Conservation (phyloP, 2,797 vertebrate genomes). For the Alca torda region DNA sequence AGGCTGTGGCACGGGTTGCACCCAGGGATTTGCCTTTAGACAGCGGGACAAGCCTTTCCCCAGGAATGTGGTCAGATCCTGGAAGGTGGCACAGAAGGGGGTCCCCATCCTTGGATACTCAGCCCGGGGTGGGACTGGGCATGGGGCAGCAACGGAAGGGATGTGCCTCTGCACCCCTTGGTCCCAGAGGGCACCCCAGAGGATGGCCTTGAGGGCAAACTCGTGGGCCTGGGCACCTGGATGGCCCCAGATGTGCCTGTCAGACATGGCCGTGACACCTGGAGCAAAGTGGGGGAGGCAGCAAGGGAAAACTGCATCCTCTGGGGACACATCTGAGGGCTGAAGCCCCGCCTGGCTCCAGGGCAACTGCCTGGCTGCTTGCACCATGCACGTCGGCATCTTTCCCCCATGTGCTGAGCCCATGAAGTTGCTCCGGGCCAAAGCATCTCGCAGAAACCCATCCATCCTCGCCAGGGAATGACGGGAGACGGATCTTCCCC, state of each 20-base stretch:
- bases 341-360: neutral
- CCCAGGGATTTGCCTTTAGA: neutral
- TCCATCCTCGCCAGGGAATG: neutral
- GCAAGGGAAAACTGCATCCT: neutral
- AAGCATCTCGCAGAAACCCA: neutral
- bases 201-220: fast-evolving
- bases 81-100: fast-evolving
- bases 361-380: neutral
- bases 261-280: fast-evolving
- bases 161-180: neutral
- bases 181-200: neutral
- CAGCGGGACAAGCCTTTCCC: neutral
- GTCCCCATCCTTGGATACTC: neutral
- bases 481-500: neutral
- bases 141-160: neutral
- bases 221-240: fast-evolving
- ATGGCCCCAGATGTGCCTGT: neutral
- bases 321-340: neutral
- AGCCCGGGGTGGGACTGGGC: fast-evolving
- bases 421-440: neutral
- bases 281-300: fast-evolving
- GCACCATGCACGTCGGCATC: fast-evolving
- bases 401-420: fast-evolving
- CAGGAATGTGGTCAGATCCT: fast-evolving
- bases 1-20: neutral